Percentiles rank a stretch among this genome's conserved stretches.
Evolutionary conservation across 2,888 invertebrate genomes (phyloP).

Genomic region (Allolobophora icterica): DNA sequence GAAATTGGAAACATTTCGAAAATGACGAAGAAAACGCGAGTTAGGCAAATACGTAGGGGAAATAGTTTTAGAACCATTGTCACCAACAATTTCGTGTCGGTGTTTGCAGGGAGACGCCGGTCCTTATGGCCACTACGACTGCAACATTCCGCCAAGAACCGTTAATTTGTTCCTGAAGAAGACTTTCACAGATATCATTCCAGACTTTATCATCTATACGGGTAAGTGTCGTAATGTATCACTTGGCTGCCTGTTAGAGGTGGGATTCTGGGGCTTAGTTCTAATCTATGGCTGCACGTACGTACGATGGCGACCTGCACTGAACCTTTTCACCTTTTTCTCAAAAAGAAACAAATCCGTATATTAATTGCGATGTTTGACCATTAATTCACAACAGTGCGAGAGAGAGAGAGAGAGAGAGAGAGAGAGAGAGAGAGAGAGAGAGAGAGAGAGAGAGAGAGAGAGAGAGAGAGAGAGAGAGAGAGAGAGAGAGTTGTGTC

Average conservation of each 20-base stretch:
- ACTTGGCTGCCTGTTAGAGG: background rate
- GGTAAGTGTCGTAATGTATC: background rate
- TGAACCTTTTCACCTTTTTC: too few species aligned
- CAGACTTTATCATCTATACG: slow-evolving; percentile 32
- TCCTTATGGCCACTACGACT: slow-evolving; percentile 30
- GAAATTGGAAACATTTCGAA: background rate
- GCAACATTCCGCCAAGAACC: slow-evolving; percentile 36
- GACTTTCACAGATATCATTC: slow-evolving; percentile 29
- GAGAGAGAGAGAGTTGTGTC: too few species aligned
- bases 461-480: too few species aligned
- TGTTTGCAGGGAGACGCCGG: slow-evolving; percentile 32
- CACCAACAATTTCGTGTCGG: background rate
- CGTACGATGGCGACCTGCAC: background rate
- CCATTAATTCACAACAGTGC: too few species aligned
- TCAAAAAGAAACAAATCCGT: too few species aligned
- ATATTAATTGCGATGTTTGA: too few species aligned
- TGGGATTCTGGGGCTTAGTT: background rate
- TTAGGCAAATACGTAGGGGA: background rate
- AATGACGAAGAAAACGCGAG: background rate
- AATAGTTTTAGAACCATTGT: background rate
- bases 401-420: too few species aligned
- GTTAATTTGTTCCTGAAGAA: slow-evolving; percentile 31
- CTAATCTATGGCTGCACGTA: background rate
- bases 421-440: too few species aligned
- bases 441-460: too few species aligned